phyloP scores from a whole-genome alignment of 2,797 vertebrate species.

The Onychomys torridus region DNA sequence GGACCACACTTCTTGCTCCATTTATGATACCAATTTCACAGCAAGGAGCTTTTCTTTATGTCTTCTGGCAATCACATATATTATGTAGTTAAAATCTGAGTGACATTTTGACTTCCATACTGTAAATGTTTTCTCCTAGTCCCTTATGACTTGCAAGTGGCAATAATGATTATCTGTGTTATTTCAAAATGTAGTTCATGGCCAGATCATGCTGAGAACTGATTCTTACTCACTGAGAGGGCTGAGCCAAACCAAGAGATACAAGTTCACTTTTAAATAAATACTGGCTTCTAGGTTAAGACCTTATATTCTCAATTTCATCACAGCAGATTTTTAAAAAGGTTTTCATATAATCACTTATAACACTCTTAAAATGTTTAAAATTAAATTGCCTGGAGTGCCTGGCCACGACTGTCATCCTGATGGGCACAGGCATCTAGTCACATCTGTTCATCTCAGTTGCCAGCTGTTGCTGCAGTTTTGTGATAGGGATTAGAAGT shows the following conservation, averaged over 20 bases:
- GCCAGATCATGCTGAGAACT: slow-evolving; percentile 66
- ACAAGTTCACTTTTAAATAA: slow-evolving; percentile 68
- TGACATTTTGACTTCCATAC: slow-evolving; percentile 50
- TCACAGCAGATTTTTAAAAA: slow-evolving; percentile 1
- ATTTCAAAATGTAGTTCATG: slow-evolving; percentile 67
- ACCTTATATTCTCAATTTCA: slow-evolving; percentile 66
- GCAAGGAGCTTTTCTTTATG: slow-evolving; percentile 29
- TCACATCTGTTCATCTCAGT: slow-evolving; percentile 35
- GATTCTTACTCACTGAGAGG: slow-evolving; percentile 44
- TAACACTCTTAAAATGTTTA: slow-evolving; percentile 51
- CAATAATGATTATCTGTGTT: slow-evolving; percentile 51
- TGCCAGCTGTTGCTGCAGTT: slow-evolving; percentile 46
- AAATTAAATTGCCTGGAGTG: slow-evolving; percentile 52
- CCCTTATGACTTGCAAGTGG: slow-evolving; percentile 55
- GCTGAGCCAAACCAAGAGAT: slow-evolving; percentile 32
- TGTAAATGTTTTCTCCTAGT: slow-evolving; percentile 46
- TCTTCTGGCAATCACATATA: slow-evolving; percentile 52
- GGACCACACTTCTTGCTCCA: neutral
- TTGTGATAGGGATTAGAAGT: slow-evolving; percentile 53
- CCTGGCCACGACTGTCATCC: neutral
- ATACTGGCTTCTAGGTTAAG: slow-evolving; percentile 70
- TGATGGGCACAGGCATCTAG: neutral
- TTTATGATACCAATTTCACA: slow-evolving; percentile 44
- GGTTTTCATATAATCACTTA: slow-evolving; percentile 63
- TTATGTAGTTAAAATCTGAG: slow-evolving; percentile 56